Percentiles rank a stretch among this genome's conserved stretches.
Conservation (phyloP, 2,888 invertebrate species). For the Thalpophila matura region DNA sequence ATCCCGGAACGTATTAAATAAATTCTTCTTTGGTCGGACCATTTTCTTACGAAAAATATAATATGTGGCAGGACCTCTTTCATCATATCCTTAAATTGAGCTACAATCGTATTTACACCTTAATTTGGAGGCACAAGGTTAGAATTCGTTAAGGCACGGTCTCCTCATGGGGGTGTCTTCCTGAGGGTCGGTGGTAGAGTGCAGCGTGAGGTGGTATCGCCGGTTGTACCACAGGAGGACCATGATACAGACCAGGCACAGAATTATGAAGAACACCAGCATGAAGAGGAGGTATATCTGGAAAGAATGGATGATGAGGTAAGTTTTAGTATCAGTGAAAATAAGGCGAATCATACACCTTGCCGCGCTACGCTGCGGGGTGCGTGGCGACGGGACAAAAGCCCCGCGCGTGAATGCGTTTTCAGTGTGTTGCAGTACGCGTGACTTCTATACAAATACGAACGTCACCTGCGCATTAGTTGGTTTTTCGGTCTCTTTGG, state of each 20-base stretch:
- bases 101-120: conserved; percentile 39
- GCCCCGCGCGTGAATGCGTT: too few species aligned
- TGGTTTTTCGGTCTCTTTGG: too few species aligned
- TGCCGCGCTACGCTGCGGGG: too few species aligned
- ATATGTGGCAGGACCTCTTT: conserved; percentile 1
- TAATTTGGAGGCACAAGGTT: conserved; percentile 53
- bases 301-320: conserved; percentile 51
- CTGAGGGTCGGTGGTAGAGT: conserved; percentile 66
- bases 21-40: background rate
- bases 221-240: conserved; percentile 74
- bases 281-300: conserved; percentile 84
- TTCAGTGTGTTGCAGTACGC: too few species aligned
- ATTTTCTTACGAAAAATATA: background rate
- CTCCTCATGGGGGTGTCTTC: conserved; percentile 77
- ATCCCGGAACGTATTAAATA: too few species aligned
- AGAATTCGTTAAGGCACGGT: conserved; percentile 62
- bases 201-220: conserved; percentile 58
- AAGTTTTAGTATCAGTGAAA: too few species aligned
- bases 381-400: too few species aligned
- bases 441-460: too few species aligned
- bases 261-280: conserved; percentile 77
- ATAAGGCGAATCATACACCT: too few species aligned
- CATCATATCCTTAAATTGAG: conserved; percentile 10
- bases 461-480: too few species aligned
- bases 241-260: conserved; percentile 75